These are phyloP conservation scores for Diarsia mendica DNA, from an alignment of 2,888 invertebrate genomes.

Conservation along the genomic window DNA sequence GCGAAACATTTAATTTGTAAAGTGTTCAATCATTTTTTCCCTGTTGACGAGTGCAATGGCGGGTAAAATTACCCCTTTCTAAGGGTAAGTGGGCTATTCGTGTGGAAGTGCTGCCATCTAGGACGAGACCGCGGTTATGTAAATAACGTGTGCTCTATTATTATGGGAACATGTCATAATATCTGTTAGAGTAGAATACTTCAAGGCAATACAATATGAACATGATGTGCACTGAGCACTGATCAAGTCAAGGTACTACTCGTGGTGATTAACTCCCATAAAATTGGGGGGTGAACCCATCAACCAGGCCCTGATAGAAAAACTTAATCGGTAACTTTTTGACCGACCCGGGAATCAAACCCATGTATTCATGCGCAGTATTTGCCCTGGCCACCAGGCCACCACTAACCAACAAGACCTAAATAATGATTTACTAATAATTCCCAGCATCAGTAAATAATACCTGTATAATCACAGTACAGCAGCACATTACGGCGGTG, in stretches of 20 bases:
- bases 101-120: constrained; percentile 45
- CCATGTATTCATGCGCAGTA: background rate
- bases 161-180: background rate
- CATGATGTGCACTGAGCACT: too few relatives aligned
- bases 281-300: too few relatives aligned
- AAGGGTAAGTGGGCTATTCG: constrained; percentile 60
- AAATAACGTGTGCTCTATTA: constrained; percentile 23
- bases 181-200: background rate
- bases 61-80: constrained; percentile 68
- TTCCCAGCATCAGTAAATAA: background rate
- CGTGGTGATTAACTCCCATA: too few relatives aligned
- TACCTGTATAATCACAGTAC: background rate
- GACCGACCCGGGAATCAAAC: background rate
- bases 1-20: constrained; percentile 62
- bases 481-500: constrained; percentile 1
- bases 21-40: constrained; percentile 69
- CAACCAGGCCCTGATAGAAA: background rate
- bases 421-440: background rate
- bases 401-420: background rate
- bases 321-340: background rate
- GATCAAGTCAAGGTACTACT: too few relatives aligned
- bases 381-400: background rate
- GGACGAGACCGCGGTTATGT: constrained; percentile 8
- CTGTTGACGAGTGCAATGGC: constrained; percentile 64
- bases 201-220: too few relatives aligned